phyloP scores from a whole-genome alignment of 2,888 invertebrate genomes.

The Paralinhomoeus sp. region DNA sequence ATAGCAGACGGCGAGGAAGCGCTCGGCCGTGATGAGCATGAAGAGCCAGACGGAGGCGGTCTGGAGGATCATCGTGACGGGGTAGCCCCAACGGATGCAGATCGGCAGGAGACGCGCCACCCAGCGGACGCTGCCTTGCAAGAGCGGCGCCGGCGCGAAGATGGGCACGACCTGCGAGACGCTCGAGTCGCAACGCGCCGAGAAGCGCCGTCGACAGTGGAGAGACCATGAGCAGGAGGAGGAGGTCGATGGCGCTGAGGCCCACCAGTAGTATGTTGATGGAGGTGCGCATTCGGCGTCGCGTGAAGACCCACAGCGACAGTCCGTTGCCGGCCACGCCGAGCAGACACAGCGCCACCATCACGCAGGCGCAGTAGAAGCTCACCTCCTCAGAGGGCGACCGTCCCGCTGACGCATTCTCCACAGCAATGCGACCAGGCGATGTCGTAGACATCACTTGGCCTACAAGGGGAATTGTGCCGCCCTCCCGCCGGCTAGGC shows the following conservation, averaged over 20 bases:
- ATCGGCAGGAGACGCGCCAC: not conserved
- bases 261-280: slow-evolving; percentile 3
- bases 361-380: slow-evolving; percentile 1
- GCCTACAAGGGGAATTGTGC: too few species aligned
- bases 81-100: not conserved
- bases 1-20: not conserved
- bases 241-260: not conserved
- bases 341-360: not conserved
- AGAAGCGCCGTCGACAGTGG: too few species aligned
- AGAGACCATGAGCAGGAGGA: not conserved
- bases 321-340: not conserved
- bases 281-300: slow-evolving; percentile 1
- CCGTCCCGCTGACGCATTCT: too few species aligned
- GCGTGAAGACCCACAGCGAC: not conserved
- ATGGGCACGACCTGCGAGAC: not conserved
- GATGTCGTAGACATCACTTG: too few species aligned
- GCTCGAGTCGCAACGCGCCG: too few species aligned
- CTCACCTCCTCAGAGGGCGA: not conserved
- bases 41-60: not conserved
- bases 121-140: not conserved
- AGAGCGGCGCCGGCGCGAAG: not conserved
- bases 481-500: too few species aligned
- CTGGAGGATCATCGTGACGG: not conserved
- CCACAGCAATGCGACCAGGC: too few species aligned
- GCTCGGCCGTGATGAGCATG: not conserved